A percentile compares a stretch with the other conserved stretches of the same genome.
These are phyloP conservation scores for Apostichopus parvimensis DNA, from an alignment of 35 echinoderm and acorn worm species.

Conservation along the genomic window DNA sequence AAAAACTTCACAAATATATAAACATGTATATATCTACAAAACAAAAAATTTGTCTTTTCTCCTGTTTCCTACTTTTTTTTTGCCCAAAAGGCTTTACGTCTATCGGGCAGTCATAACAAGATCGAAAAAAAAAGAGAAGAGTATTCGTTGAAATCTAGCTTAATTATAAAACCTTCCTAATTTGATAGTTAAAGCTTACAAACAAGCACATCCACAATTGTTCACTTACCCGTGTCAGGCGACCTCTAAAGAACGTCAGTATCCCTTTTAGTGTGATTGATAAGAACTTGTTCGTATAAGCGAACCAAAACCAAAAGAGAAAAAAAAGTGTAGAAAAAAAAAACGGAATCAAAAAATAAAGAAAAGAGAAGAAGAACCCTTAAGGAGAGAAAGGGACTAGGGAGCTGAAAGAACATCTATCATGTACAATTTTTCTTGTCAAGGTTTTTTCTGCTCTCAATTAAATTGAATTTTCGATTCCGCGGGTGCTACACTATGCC, in stretches of 20 bases:
- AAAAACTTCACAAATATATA: neutral
- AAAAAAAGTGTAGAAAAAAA: neutral
- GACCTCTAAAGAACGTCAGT: constrained; percentile 23
- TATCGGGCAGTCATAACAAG: neutral
- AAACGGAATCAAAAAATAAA: neutral
- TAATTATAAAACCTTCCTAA: constrained; percentile 3
- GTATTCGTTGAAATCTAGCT: neutral
- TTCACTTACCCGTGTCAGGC: constrained; percentile 21
- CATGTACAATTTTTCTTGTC: constrained; percentile 49
- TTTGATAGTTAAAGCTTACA: constrained; percentile 4
- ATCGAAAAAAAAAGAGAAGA: neutral
- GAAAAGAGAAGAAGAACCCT: neutral
- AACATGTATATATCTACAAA: neutral
- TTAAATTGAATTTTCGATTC: constrained; percentile 52
- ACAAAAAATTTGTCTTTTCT: neutral
- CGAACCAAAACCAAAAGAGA: neutral
- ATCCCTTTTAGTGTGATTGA: constrained; percentile 44
- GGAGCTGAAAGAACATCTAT: constrained; percentile 39
- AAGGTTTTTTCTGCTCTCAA: constrained; percentile 44
- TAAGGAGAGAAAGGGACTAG: constrained; percentile 19
- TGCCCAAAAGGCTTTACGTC: constrained; percentile 6
- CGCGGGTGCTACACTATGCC: constrained; percentile 46
- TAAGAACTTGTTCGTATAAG: constrained; percentile 28
- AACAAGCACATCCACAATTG: neutral
- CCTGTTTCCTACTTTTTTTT: neutral